phyloP scores from a whole-genome alignment of 30 jellyfish, hydroid and myxozoan species.

The Haliclystus octoradiatus region DNA sequence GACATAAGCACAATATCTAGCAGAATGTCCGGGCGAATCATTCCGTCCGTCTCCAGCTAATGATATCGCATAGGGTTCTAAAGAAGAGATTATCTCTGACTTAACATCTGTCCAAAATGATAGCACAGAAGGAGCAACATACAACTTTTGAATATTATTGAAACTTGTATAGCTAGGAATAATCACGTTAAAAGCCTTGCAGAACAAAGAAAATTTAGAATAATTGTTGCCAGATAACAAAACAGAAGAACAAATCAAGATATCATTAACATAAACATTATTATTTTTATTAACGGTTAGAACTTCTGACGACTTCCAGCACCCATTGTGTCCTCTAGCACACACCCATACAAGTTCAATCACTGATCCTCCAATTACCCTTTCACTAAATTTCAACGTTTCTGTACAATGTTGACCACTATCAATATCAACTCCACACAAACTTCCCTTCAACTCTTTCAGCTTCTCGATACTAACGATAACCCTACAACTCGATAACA shows the following conservation, averaged over 20 bases:
- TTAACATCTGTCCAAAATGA: slow-evolving; percentile 5
- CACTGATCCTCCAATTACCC: neutral
- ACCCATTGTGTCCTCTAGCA: slow-evolving; percentile 3
- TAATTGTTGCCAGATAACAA: slow-evolving; percentile 16
- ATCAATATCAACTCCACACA: neutral
- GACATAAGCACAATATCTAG: slow-evolving; percentile 21
- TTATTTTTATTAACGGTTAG: neutral
- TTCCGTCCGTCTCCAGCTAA: slow-evolving; percentile 23
- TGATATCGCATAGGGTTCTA: neutral
- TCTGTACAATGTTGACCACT: neutral
- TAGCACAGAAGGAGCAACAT: neutral
- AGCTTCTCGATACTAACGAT: slow-evolving; percentile 1
- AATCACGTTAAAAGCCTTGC: slow-evolving; percentile 7
- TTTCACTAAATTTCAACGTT: neutral
- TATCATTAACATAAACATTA: slow-evolving; percentile 6
- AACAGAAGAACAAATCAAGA: slow-evolving; percentile 1
- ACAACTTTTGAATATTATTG: neutral
- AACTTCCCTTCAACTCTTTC: slow-evolving; percentile 11
- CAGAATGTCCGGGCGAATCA: slow-evolving; percentile 30
- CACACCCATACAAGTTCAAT: slow-evolving; percentile 8
- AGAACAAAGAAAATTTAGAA: neutral
- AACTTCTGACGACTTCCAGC: slow-evolving; percentile 25
- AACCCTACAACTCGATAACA: slow-evolving; percentile 3
- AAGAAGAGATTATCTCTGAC: neutral
- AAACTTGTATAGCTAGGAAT: slow-evolving; percentile 5